These are phyloP conservation scores for Sula dactylatra DNA, from an alignment of 2,113 vertebrate genomes.

Conservation along the genomic window DNA sequence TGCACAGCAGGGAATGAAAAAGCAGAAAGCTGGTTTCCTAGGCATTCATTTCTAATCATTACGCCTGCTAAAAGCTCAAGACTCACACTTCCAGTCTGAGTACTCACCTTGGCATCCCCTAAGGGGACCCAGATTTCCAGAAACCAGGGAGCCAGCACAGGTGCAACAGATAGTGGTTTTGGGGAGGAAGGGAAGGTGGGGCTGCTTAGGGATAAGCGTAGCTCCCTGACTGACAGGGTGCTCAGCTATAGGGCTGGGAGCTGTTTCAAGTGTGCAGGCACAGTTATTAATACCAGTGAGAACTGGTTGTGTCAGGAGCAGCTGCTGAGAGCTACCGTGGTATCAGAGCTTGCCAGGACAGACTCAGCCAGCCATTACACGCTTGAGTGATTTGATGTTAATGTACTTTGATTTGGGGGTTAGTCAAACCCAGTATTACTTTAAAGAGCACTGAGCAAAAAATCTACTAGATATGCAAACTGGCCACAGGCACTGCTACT, in stretches of 20 bases:
- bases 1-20: not conserved
- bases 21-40: not conserved
- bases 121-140: not conserved
- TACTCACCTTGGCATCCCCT: not conserved
- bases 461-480: conserved; percentile 1
- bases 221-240: not conserved
- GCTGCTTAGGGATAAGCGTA: not conserved
- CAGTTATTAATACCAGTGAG: not conserved
- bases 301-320: conserved; percentile 51
- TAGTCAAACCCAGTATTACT: conserved; percentile 19
- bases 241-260: not conserved
- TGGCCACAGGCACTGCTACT: conserved; percentile 19
- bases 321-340: not conserved
- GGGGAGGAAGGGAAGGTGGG: not conserved
- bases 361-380: not conserved
- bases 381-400: not conserved
- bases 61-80: not conserved
- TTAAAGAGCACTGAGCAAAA: conserved; percentile 12
- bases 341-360: not conserved
- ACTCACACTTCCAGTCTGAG: not conserved
- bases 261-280: not conserved
- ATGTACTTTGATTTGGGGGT: conserved; percentile 24
- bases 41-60: not conserved
- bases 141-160: not conserved
- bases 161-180: not conserved